These are phyloP conservation scores for Actinia equina DNA, from an alignment of 64 coral and sea anemone species.

Conservation along the genomic window DNA sequence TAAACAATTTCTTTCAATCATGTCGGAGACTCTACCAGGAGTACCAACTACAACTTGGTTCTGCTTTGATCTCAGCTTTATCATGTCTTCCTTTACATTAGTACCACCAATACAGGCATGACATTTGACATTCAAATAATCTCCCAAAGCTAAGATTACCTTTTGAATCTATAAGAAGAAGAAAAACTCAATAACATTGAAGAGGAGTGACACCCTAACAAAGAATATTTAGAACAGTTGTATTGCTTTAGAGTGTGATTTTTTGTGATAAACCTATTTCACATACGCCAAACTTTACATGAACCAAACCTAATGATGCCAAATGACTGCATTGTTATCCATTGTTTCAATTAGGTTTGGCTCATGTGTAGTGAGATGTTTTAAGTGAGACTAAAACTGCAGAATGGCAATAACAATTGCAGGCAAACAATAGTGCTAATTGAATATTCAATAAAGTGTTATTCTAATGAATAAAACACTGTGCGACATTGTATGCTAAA, in stretches of 20 bases:
- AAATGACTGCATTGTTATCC: too few relatives aligned
- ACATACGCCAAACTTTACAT: too few relatives aligned
- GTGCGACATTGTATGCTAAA: too few relatives aligned
- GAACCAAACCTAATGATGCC: too few relatives aligned
- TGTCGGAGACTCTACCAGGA: slow-evolving; percentile 89
- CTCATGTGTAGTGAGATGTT: too few relatives aligned
- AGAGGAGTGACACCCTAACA: not conserved
- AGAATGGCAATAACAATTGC: too few relatives aligned
- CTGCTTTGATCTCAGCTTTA: slow-evolving; percentile 38
- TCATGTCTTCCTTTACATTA: slow-evolving; percentile 48
- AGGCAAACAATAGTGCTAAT: too few relatives aligned
- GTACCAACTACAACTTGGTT: slow-evolving; percentile 88
- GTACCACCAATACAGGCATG: slow-evolving; percentile 96
- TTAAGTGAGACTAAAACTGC: too few relatives aligned
- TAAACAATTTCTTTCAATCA: slow-evolving; percentile 60
- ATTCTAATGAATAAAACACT: too few relatives aligned
- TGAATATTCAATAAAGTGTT: too few relatives aligned
- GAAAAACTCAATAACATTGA: not conserved
- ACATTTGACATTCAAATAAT: slow-evolving; percentile 87
- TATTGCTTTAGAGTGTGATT: not conserved
- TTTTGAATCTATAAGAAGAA: slow-evolving; percentile 90
- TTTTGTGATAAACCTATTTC: too few relatives aligned
- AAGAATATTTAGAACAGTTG: not conserved
- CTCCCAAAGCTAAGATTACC: slow-evolving; percentile 88
- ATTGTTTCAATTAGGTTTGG: too few relatives aligned